Base-by-base conservation (phyloP, 2,888 invertebrate species). In the Pharmacophagus antenor region DNA sequence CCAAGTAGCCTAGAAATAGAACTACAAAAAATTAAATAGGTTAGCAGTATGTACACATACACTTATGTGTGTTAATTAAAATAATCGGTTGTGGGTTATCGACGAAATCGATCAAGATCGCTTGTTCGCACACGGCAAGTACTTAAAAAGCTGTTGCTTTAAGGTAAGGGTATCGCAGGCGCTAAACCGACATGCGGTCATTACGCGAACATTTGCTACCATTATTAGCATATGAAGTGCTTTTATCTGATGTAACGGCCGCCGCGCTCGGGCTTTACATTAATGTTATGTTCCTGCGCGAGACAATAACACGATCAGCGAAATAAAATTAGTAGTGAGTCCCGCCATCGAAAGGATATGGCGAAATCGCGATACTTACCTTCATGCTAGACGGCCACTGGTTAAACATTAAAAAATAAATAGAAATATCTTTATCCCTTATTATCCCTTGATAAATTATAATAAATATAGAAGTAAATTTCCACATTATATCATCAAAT, bases 181-280 rank as follows among this genome's bases (percentile, higher is more conserved):
- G 84, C 76, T 80, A 82, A 82, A 76, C 79, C 82, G 77, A 82
- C 79, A 75, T 77, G 74, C 73, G 76, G 77, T 82, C 80, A 85
- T 88, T 87, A 83, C 79, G 75, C 76, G 82, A 83, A 75, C 85
- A 84, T 85, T 87, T 80, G 85, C 81, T 76, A 76, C 77, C 70
- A 66, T 76, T 79, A 87, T 88, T 87, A 87, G 80, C 87, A 89
- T 88, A 85, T 86, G 83, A 87, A 85, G 83, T 75, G 79, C 68
- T 64, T 71, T 83, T 87, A 87, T 88, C 88, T 74, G 87, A 88
- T 87, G 84, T 75, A 82, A 80, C 81, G 79, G 77, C 80, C 76
- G 75, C 76, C 70, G 63, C 63, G 67, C 72, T 71, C 71, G 65
- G 68, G 64, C 70, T 62, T 71, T 70, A 73, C 74, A 69, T 71